Evolutionary conservation across 2,113 vertebrate species (phyloP).

Genomic region (Lipophrys pholis): DNA sequence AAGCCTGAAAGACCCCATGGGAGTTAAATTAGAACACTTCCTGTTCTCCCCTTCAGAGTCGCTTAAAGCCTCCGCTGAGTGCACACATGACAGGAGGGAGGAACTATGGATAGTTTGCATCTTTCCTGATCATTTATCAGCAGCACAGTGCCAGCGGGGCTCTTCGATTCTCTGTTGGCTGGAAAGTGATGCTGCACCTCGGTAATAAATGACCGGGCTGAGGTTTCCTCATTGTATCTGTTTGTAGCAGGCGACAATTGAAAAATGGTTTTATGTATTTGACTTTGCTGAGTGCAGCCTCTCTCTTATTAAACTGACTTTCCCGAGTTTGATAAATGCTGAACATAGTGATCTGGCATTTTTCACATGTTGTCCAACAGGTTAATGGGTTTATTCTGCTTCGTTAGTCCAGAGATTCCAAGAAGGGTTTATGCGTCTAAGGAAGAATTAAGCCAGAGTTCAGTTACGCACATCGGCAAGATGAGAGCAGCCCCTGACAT

Average conservation of each 20-base stretch:
- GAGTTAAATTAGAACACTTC: slow-evolving; percentile 60
- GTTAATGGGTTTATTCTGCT: slow-evolving; percentile 57
- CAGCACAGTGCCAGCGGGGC: neutral
- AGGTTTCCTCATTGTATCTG: neutral
- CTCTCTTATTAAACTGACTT: neutral
- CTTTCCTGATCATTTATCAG: slow-evolving; percentile 15
- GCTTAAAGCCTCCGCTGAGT: slow-evolving; percentile 49
- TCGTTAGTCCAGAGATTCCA: slow-evolving; percentile 32
- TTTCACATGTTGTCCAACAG: slow-evolving; percentile 56
- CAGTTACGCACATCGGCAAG: slow-evolving; percentile 39
- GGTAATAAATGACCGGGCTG: neutral
- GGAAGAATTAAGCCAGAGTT: slow-evolving; percentile 60
- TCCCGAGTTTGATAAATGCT: neutral
- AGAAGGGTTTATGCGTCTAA: slow-evolving; percentile 31
- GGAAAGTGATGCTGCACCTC: neutral
- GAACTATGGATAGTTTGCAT: slow-evolving; percentile 55
- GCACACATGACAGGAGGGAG: slow-evolving; percentile 34
- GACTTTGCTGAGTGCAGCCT: neutral
- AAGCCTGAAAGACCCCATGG: neutral
- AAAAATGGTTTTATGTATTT: neutral
- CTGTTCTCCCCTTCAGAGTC: slow-evolving; percentile 37
- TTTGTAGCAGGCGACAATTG: neutral
- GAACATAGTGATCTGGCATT: slow-evolving; percentile 11
- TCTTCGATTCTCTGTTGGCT: neutral
- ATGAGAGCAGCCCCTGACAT: slow-evolving; percentile 58